Evolutionary conservation across 1,140 invertebrate genomes (phyloP).

Genomic region (Heliconius himera): DNA sequence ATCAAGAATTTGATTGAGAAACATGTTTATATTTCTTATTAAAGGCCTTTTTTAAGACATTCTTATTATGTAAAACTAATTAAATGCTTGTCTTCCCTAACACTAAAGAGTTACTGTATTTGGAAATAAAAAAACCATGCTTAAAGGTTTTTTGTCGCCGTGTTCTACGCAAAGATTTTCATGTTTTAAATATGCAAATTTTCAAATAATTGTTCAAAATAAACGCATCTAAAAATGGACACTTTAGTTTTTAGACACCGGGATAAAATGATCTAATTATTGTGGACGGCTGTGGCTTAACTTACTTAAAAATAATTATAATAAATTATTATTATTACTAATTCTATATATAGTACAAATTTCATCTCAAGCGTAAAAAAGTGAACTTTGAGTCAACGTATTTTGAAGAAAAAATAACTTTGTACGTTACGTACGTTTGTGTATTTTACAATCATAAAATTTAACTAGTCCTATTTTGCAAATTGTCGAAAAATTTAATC

Average conservation of each 20-base stretch:
- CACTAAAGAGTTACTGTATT: too few relatives aligned
- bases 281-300: constrained; percentile 32
- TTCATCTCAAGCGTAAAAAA: background rate
- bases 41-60: too few relatives aligned
- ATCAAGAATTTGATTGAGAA: too few relatives aligned
- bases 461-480: constrained; percentile 48
- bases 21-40: too few relatives aligned
- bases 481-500: constrained; percentile 52
- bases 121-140: too few relatives aligned
- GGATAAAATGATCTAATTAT: background rate
- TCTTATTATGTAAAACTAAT: background rate
- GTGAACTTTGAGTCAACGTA: background rate
- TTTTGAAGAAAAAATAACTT: background rate
- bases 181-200: too few relatives aligned
- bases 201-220: too few relatives aligned
- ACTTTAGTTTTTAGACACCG: background rate
- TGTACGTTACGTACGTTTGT: too few relatives aligned
- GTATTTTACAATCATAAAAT: too few relatives aligned
- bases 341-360: background rate
- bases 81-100: too few relatives aligned
- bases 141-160: too few relatives aligned
- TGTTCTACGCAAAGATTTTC: background rate
- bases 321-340: constrained; percentile 10
- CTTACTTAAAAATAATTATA: constrained; percentile 15
- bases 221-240: too few relatives aligned